These are phyloP conservation scores for Dendrocincla fuliginosa DNA, from an alignment of 2,797 vertebrate species.

Conservation along the genomic window DNA sequence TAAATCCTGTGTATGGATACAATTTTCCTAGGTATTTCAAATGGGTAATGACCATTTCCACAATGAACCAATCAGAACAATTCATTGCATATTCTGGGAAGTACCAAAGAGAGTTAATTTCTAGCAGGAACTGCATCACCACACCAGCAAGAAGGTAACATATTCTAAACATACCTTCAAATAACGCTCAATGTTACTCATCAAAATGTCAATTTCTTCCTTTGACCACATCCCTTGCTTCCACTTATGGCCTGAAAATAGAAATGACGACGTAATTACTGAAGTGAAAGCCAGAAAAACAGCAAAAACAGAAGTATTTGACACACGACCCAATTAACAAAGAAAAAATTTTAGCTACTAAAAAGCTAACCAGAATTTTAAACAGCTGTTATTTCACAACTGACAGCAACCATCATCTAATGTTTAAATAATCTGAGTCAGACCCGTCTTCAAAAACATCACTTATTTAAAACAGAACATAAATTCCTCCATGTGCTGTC, in stretches of 20 bases:
- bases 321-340: background rate
- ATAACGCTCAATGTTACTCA: conserved; percentile 96
- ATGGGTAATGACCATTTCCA: background rate
- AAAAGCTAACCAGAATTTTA: background rate
- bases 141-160: background rate
- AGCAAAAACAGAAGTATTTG: background rate
- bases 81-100: background rate
- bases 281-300: conserved; percentile 9
- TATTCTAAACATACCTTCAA: conserved; percentile 84
- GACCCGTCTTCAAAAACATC: background rate
- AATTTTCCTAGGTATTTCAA: background rate
- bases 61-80: background rate
- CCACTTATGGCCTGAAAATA: conserved; percentile 93
- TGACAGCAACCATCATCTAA: background rate
- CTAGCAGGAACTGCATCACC: background rate
- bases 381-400: conserved; percentile 1
- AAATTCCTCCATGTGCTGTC: background rate
- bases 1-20: background rate
- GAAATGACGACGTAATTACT: conserved; percentile 10
- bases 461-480: background rate
- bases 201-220: conserved; percentile 96
- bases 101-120: background rate
- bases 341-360: background rate
- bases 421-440: background rate
- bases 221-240: conserved; percentile 99